Evolutionary conservation across 2,113 vertebrate species (phyloP), one percentile per base, ranked within the genome.

Genomic region (Pyxicephalus adspersus): DNA sequence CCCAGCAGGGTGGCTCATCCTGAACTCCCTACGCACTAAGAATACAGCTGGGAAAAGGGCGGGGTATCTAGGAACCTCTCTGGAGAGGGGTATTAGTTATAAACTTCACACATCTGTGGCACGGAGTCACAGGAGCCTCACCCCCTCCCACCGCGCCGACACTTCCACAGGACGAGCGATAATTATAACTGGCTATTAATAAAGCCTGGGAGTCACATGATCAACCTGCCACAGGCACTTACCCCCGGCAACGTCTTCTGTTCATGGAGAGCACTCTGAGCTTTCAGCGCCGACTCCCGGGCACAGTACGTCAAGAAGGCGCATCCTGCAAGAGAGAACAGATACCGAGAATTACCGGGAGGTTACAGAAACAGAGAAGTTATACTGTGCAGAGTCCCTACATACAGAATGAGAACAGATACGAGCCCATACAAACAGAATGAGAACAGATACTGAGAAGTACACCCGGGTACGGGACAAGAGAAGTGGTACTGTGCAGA

Each of bases 301-400:
- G 95, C 95, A 83, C 95, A 96, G 89, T 96, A 96, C 54, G 95
- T 96, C 90, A 96, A 93, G 90, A 96, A 96, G 70, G 95, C 95
- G 90, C 95, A 96, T 93, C 95, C 95, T 96, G 88, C 85, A 80
- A 76, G 58, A 84, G 74, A 85, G 52, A 85, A 26, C 3, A 63
- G 13, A 23, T 29, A 64, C 17, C 31, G 15, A 31, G 63, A 5
- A 19, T 38, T 38, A 38, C 34, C n/a, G n/a, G n/a, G 31, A 19
- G 4, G 18, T 29, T 29, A 64, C 26, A 61, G 2, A 25, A 4
- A 0, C 19, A 9, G 17, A 64, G 61, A 17, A 64, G 61, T 19
- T 3, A 17, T 29, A 64, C 61, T 64, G 61, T 29, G 61, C 61
- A 64, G 9, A 13, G 22, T 61, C n/a, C 58, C 5, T 38, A 38